Evolutionary conservation across 37 sponge, comb jelly and placozoan species (phyloP).

Genomic region (Eunapius fragilis): DNA sequence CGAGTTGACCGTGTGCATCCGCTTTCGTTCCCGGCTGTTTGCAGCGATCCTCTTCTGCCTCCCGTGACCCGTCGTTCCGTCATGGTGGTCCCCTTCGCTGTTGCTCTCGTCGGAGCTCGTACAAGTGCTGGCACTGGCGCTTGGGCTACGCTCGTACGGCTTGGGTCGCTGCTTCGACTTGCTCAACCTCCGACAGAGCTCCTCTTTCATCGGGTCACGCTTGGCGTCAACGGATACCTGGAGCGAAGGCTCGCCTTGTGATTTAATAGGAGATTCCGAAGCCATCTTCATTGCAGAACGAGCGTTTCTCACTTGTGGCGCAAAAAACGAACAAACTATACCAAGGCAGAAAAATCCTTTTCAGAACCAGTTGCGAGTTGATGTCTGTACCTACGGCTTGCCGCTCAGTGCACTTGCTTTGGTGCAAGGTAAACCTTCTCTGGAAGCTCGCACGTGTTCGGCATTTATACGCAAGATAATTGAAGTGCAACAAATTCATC

Average conservation of each 20-base stretch:
- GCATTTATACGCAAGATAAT: background rate
- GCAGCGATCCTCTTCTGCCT: constrained; percentile 67
- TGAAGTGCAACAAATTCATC: background rate
- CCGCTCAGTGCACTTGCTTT: background rate
- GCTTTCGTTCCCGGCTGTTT: constrained; percentile 82
- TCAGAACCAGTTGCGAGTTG: background rate
- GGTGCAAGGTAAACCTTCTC: background rate
- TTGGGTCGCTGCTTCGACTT: constrained; percentile 14
- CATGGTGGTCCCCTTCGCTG: constrained; percentile 11
- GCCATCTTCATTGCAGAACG: background rate
- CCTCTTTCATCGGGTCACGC: background rate
- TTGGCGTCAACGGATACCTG: background rate
- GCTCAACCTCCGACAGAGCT: background rate
- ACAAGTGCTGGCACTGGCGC: constrained; percentile 16
- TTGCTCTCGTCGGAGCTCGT: constrained; percentile 47
- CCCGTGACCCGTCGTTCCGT: constrained; percentile 2
- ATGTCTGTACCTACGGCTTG: background rate
- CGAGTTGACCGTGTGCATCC: constrained; percentile 93
- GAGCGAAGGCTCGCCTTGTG: background rate
- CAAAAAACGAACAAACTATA: background rate
- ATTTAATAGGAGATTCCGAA: constrained; percentile 6
- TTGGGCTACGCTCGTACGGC: constrained; percentile 45
- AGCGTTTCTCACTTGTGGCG: background rate
- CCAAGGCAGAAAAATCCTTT: background rate
- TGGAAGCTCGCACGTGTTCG: background rate